These are phyloP conservation scores for Reticulitermes lucifugus DNA, from an alignment of 2,888 invertebrate genomes.

Conservation along the genomic window DNA sequence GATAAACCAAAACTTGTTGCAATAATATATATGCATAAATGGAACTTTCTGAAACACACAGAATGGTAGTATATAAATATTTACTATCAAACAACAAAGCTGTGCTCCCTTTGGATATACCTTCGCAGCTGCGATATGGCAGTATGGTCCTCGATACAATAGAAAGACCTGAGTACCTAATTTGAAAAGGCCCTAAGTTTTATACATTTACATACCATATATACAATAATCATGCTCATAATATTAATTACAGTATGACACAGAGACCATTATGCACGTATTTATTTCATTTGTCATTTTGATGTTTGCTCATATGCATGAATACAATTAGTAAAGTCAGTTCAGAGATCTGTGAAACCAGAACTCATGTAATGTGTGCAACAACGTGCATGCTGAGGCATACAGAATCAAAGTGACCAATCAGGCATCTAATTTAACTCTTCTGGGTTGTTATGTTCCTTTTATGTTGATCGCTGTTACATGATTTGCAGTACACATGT, in stretches of 20 bases:
- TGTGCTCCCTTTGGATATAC: conserved; percentile 16
- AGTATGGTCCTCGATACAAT: conserved; percentile 2
- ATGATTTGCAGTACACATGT: too few relatives aligned
- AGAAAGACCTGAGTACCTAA: background rate
- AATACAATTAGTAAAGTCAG: background rate
- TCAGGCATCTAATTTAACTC: too few relatives aligned
- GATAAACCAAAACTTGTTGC: background rate
- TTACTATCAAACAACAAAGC: conserved; percentile 26
- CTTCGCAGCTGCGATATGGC: conserved; percentile 23
- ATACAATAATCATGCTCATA: background rate
- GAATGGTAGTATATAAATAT: conserved; percentile 17
- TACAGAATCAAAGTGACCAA: too few relatives aligned
- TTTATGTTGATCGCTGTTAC: too few relatives aligned
- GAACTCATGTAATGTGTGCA: too few relatives aligned
- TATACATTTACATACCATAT: background rate
- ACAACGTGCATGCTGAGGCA: too few relatives aligned
- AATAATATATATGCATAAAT: background rate
- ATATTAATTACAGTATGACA: background rate
- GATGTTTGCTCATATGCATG: conserved; percentile 4
- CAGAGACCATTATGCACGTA: background rate
- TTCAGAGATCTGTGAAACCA: background rate
- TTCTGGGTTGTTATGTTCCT: too few relatives aligned
- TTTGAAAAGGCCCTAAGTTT: background rate
- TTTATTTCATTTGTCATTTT: background rate
- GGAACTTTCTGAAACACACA: background rate